Evolutionary conservation across 2,888 invertebrate species (phyloP).

Genomic region (Chymomyza fuscimana): DNA sequence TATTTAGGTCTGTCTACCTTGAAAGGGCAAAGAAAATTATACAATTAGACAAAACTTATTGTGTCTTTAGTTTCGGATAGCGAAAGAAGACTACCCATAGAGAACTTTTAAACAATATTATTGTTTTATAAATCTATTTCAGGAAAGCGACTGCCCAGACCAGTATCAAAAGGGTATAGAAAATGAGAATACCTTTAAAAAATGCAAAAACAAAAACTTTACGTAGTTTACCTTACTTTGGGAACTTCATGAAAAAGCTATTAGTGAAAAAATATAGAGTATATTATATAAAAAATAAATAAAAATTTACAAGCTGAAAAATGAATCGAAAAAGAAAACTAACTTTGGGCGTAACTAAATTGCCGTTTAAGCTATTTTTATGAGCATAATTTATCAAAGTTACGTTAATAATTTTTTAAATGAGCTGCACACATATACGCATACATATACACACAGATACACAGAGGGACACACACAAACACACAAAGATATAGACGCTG

Average conservation of each 20-base stretch:
- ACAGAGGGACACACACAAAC: neutral
- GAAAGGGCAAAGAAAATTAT: too few species aligned
- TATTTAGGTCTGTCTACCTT: too few species aligned
- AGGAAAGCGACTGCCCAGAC: too few species aligned
- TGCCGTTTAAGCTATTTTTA: conserved; percentile 70
- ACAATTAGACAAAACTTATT: too few species aligned
- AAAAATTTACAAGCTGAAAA: neutral
- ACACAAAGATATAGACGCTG: neutral
- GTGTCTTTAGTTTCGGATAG: too few species aligned
- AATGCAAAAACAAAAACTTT: too few species aligned
- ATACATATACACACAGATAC: conserved; percentile 12
- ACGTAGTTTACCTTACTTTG: neutral
- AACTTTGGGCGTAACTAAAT: conserved; percentile 71
- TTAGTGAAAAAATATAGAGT: neutral
- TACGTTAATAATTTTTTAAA: conserved; percentile 65
- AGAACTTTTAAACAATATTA: too few species aligned
- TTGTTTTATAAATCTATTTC: too few species aligned
- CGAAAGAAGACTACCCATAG: too few species aligned
- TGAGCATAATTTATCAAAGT: conserved; percentile 72
- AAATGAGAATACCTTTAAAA: too few species aligned
- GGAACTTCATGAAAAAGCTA: neutral
- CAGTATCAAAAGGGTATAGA: too few species aligned
- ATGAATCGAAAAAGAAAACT: conserved; percentile 24
- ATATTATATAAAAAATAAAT: neutral
- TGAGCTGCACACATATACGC: conserved; percentile 23